A percentile compares a stretch with the other conserved stretches of the same genome.
phyloP scores from a whole-genome alignment of 2,888 invertebrate species.

The Trissonchulus latispiculum region DNA sequence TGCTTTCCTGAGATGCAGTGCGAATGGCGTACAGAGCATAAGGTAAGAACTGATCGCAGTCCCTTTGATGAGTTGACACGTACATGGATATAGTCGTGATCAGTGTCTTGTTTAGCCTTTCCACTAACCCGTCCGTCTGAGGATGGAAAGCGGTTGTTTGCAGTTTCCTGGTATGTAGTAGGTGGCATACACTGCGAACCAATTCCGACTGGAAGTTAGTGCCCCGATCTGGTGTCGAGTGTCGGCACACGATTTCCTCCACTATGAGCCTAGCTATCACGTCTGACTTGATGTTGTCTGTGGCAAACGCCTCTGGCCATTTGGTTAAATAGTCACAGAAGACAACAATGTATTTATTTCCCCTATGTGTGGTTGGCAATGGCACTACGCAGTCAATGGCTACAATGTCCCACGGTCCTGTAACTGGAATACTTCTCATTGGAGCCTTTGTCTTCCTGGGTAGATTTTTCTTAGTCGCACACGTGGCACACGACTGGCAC shows the following conservation, averaged over 20 bases:
- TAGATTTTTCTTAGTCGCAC: slow-evolving; percentile 23
- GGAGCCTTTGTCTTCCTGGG: slow-evolving; percentile 16
- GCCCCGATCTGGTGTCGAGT: slow-evolving; percentile 29
- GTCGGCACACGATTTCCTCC: slow-evolving; percentile 24
- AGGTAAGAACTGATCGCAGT: too few species aligned
- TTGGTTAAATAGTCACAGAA: slow-evolving; percentile 26
- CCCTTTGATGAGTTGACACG: too few species aligned
- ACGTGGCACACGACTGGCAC: slow-evolving; percentile 25
- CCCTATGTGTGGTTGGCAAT: slow-evolving; percentile 20
- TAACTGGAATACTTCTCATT: slow-evolving; percentile 17
- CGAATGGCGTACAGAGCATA: too few species aligned
- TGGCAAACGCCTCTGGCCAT: slow-evolving; percentile 30
- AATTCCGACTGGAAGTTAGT: slow-evolving; percentile 26
- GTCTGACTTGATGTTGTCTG: slow-evolving; percentile 35
- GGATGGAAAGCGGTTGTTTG: slow-evolving; percentile 22
- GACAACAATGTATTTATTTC: slow-evolving; percentile 30
- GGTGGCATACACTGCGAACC: slow-evolving; percentile 21
- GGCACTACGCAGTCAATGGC: slow-evolving; percentile 30
- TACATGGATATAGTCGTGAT: slow-evolving; percentile 27
- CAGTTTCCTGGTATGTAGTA: slow-evolving; percentile 22
- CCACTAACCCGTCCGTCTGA: slow-evolving; percentile 30
- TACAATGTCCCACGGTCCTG: slow-evolving; percentile 29
- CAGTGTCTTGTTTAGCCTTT: too few species aligned
- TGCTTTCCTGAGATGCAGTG: too few species aligned
- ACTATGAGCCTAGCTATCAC: slow-evolving; percentile 32